phyloP scores from a whole-genome alignment of 2,888 invertebrate species.

The Acrobeloides nanus region DNA sequence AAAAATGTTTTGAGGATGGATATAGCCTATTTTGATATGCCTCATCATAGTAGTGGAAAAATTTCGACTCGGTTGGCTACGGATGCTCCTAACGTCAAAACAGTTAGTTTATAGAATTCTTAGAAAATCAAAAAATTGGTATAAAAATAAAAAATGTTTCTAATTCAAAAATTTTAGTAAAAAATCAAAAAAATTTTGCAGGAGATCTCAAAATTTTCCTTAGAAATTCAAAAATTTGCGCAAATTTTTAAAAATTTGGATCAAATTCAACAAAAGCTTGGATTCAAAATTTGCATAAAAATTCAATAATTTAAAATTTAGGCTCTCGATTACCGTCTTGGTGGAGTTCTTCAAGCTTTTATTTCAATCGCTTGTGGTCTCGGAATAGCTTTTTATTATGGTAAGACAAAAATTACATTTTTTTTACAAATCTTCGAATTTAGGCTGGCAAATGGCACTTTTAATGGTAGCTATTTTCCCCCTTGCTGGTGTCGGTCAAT shows the following conservation, averaged over 20 bases:
- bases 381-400: constrained; percentile 56
- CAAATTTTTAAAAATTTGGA: too few relatives aligned
- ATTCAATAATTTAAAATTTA: constrained; percentile 25
- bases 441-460: constrained; percentile 57
- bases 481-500: constrained; percentile 53
- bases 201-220: too few relatives aligned
- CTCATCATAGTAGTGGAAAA: constrained; percentile 54
- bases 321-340: constrained; percentile 57
- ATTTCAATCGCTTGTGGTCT: constrained; percentile 55
- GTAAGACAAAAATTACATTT: too few relatives aligned
- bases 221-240: too few relatives aligned
- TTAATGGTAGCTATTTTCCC: constrained; percentile 55
- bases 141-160: too few relatives aligned
- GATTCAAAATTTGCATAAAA: too few relatives aligned
- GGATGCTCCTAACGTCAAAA: constrained; percentile 57
- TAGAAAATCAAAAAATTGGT: too few relatives aligned
- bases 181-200: too few relatives aligned
- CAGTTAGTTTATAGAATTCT: too few relatives aligned
- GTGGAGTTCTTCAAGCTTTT: constrained; percentile 53
- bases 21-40: constrained; percentile 56
- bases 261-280: not conserved
- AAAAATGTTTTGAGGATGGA: constrained; percentile 56
- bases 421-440: too few relatives aligned
- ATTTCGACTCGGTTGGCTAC: constrained; percentile 55
- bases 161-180: too few relatives aligned